A percentile compares a stretch with the other conserved stretches of the same genome.
phyloP scores from a whole-genome alignment of 1,140 invertebrate genomes.

The Ceratitis capitata region DNA sequence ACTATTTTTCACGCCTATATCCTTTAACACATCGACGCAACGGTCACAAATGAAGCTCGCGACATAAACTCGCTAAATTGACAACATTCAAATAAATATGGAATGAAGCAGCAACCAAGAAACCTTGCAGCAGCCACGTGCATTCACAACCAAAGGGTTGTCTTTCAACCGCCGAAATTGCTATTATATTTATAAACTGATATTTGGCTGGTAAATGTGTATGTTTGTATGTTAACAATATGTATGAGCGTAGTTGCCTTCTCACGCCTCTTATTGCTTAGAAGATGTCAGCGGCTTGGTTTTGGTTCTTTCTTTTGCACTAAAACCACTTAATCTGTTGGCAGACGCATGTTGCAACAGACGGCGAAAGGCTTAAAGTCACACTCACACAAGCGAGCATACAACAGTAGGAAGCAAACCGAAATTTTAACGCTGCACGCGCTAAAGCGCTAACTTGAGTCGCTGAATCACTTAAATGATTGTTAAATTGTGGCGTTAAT shows the following conservation, averaged over 20 bases:
- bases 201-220: not conserved
- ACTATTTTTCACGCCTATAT: not conserved
- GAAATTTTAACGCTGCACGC: not conserved
- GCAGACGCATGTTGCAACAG: not conserved
- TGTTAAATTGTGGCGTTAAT: slow-evolving; percentile 9
- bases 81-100: slow-evolving; percentile 35
- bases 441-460: not conserved
- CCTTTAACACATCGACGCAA: not conserved
- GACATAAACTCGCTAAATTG: slow-evolving; percentile 11
- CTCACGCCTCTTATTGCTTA: not conserved
- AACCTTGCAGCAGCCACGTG: not conserved
- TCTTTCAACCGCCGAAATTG: not conserved
- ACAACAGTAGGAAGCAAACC: not conserved
- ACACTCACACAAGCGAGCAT: not conserved
- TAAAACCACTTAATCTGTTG: slow-evolving; percentile 34
- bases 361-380: not conserved
- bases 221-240: not conserved
- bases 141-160: not conserved
- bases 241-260: not conserved
- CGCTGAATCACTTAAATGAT: not conserved
- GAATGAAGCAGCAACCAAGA: not conserved
- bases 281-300: not conserved
- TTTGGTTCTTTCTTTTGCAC: not conserved
- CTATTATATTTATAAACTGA: not conserved
- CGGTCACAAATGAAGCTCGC: not conserved